These are phyloP conservation scores for Macrobrachium nipponense DNA, from an alignment of 1,140 invertebrate genomes.

Conservation along the genomic window DNA sequence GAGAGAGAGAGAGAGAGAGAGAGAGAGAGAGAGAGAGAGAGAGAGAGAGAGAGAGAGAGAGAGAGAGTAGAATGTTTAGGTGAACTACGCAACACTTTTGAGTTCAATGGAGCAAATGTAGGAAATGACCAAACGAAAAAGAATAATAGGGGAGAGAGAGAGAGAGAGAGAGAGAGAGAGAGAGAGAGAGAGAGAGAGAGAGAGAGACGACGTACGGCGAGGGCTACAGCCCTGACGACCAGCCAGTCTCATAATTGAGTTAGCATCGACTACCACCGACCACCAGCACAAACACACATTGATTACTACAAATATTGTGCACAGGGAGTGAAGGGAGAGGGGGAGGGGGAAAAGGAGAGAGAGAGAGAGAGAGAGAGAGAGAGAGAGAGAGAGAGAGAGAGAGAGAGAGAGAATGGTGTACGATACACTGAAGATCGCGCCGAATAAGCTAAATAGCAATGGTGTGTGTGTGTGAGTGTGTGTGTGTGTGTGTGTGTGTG, in stretches of 20 bases:
- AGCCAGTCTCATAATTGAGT: conserved; percentile 35
- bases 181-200: conserved; percentile 23
- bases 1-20: conserved; percentile 28
- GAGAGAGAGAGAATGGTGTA: not conserved
- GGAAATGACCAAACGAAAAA: not conserved
- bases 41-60: conserved; percentile 23
- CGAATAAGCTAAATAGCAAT: not conserved
- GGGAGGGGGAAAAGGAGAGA: conserved; percentile 3
- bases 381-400: not conserved
- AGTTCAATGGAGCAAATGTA: not conserved
- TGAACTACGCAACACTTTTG: too few relatives aligned
- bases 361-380: not conserved
- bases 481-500: not conserved
- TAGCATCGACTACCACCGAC: conserved; percentile 52
- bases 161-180: conserved; percentile 11
- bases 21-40: conserved; percentile 26
- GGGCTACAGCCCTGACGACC: not conserved
- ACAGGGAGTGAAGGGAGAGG: conserved; percentile 3
- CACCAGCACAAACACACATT: conserved; percentile 55
- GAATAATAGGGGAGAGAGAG: not conserved
- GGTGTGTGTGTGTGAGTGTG: not conserved
- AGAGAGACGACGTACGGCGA: conserved; percentile 9
- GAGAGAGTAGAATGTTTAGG: not conserved
- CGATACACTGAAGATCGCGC: too few relatives aligned
- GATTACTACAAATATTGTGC: conserved; percentile 60